A percentile compares a stretch with the other conserved stretches of the same genome.
These are phyloP conservation scores for Stenoptilia bipunctidactyla DNA, from an alignment of 2,888 invertebrate genomes.

Conservation along the genomic window DNA sequence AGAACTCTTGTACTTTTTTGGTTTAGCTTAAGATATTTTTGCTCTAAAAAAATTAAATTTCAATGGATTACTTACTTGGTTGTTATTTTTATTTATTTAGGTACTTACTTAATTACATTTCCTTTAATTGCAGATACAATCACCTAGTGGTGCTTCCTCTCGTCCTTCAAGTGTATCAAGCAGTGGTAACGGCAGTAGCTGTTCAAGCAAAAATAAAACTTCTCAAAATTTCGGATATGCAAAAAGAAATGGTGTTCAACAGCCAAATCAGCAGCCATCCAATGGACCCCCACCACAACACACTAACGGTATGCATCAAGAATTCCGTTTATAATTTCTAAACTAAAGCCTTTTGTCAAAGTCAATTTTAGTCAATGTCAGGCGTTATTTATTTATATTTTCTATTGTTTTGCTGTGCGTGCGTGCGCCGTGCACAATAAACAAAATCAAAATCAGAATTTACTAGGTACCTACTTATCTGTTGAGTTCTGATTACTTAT, in stretches of 20 bases:
- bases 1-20: neutral
- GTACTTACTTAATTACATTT: no score
- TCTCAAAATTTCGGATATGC: conserved; percentile 90
- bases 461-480: neutral
- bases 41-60: no score
- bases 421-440: no score
- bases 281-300: conserved; percentile 49
- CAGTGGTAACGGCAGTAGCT: conserved; percentile 66
- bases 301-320: conserved; percentile 1
- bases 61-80: no score
- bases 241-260: conserved; percentile 77
- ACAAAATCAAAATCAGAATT: neutral
- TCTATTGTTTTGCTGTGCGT: no score
- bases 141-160: conserved; percentile 59
- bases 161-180: conserved; percentile 58
- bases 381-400: no score
- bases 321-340: conserved; percentile 4
- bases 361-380: no score
- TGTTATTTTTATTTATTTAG: no score
- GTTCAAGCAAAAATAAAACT: conserved; percentile 77
- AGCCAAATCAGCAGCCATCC: conserved; percentile 41
- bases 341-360: no score
- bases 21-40: no score
- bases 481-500: neutral
- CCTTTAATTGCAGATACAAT: conserved; percentile 56